Evolutionary conservation across 2,797 vertebrate species (phyloP).

Genomic region (Pseudotriccus pelzelni): DNA sequence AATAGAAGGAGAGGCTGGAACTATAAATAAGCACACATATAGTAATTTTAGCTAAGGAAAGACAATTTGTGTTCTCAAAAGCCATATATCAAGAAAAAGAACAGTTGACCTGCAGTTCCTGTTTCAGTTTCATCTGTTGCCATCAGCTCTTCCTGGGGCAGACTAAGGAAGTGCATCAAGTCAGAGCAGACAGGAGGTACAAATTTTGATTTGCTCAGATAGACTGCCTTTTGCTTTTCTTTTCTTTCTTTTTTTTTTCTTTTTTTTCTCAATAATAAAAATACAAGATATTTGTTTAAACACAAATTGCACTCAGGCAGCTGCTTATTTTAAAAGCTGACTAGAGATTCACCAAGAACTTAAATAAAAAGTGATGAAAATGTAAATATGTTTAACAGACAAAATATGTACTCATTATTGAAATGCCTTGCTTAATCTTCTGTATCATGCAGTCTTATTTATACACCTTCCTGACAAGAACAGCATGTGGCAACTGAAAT

Average conservation of each 20-base stretch:
- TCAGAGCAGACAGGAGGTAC: not conserved
- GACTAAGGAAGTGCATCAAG: not conserved
- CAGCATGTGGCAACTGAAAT: not conserved
- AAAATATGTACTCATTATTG: not conserved
- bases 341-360: not conserved
- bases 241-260: not conserved
- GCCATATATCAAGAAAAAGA: not conserved
- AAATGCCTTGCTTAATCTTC: not conserved
- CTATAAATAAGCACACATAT: not conserved
- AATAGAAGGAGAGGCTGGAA: not conserved
- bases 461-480: not conserved
- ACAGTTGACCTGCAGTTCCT: not conserved
- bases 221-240: rapidly evolving
- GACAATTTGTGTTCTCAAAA: not conserved
- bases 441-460: not conserved
- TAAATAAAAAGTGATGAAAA: not conserved
- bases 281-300: not conserved
- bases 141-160: not conserved
- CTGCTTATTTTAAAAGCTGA: not conserved
- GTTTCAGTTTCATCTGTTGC: not conserved
- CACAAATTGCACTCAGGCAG: not conserved
- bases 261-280: not conserved
- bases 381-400: not conserved
- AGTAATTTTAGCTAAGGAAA: not conserved
- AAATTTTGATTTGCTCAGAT: not conserved